Evolutionary conservation across 2,888 invertebrate genomes (phyloP).

Genomic region (Phengaris arion): DNA sequence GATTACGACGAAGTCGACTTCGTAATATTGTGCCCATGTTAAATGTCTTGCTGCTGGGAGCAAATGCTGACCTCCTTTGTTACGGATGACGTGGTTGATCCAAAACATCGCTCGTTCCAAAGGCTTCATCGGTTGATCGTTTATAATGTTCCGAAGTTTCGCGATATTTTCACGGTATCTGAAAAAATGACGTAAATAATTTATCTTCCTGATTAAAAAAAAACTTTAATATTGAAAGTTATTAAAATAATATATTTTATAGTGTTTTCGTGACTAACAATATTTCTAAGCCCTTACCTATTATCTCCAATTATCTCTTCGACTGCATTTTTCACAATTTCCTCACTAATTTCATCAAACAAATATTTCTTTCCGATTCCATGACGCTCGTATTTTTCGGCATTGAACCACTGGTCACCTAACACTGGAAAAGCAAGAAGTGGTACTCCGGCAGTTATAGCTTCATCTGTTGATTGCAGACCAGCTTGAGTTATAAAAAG

Average conservation of each 20-base stretch:
- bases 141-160: constrained; percentile 46
- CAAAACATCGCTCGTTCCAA: constrained; percentile 67
- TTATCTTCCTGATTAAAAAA: too few species aligned
- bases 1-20: constrained; percentile 23
- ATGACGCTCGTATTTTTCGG: constrained; percentile 39
- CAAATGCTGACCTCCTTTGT: constrained; percentile 56
- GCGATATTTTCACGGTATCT: constrained; percentile 46
- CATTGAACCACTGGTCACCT: constrained; percentile 45
- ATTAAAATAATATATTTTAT: too few species aligned
- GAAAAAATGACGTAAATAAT: constrained; percentile 27
- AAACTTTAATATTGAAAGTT: too few species aligned
- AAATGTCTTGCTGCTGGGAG: constrained; percentile 52
- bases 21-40: constrained; percentile 38
- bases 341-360: constrained; percentile 13
- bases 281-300: background rate
- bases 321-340: background rate
- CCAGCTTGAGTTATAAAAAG: constrained; percentile 22
- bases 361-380: constrained; percentile 8
- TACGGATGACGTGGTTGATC: constrained; percentile 60
- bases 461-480: constrained; percentile 25
- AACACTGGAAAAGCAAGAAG: constrained; percentile 18
- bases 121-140: constrained; percentile 56
- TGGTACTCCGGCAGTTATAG: constrained; percentile 22
- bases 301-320: constrained; percentile 13
- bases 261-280: too few species aligned